A percentile compares a stretch with the other conserved stretches of the same genome.
Conservation (phyloP, 2,113 vertebrate species). For the Mormyrus lacerda region DNA sequence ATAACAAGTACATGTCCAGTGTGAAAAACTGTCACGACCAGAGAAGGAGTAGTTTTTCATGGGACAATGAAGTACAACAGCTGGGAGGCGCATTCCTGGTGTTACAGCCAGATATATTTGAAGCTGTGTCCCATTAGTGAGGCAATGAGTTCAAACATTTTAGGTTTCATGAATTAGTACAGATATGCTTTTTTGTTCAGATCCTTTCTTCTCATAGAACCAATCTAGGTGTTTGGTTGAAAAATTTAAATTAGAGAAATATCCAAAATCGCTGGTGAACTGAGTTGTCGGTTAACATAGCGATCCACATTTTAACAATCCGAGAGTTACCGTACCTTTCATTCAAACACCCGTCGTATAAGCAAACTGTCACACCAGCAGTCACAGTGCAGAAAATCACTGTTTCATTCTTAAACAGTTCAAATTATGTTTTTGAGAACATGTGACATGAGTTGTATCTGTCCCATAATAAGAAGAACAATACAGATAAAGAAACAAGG, state of each 20-base stretch:
- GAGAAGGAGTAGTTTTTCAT: neutral
- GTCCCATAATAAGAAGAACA: neutral
- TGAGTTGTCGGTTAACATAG: too few species aligned
- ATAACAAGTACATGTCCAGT: neutral
- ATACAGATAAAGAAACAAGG: neutral
- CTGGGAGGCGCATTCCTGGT: neutral
- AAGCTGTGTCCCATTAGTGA: neutral
- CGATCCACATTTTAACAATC: too few species aligned
- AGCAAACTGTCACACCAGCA: neutral
- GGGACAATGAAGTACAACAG: neutral
- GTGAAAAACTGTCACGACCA: neutral
- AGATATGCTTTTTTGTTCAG: neutral
- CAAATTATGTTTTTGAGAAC: neutral
- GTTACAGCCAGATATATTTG: neutral
- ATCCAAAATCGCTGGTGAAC: too few species aligned
- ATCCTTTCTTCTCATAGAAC: neutral
- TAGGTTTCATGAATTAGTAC: neutral
- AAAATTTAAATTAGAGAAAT: neutral
- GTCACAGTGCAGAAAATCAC: neutral
- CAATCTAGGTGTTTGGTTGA: neutral
- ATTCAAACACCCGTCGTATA: neutral
- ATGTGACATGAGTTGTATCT: neutral
- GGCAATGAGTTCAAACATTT: neutral
- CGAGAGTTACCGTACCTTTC: too few species aligned
- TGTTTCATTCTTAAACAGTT: neutral